These are phyloP conservation scores for Palythoa grandis DNA, from an alignment of 92 coral and sea anemone species.

Conservation along the genomic window DNA sequence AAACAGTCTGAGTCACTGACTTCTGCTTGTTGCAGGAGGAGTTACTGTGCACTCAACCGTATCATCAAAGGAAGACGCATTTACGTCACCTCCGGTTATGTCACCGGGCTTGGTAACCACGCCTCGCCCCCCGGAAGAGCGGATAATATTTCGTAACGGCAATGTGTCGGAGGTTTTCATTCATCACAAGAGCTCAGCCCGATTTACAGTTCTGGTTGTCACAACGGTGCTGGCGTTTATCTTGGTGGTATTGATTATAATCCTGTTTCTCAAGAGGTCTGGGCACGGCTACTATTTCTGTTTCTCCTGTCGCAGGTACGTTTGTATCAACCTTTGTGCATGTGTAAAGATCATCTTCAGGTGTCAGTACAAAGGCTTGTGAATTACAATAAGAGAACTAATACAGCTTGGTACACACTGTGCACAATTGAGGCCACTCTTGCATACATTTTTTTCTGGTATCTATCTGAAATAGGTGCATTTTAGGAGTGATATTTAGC, in stretches of 20 bases:
- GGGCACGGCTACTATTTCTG: constrained; percentile 81
- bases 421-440: too few species aligned
- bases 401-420: too few species aligned
- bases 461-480: too few species aligned
- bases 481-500: too few species aligned
- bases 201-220: constrained; percentile 72
- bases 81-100: neutral
- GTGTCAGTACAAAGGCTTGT: too few species aligned
- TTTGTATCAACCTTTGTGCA: too few species aligned
- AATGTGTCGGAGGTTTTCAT: constrained; percentile 39
- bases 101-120: constrained; percentile 26
- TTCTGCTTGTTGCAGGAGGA: constrained; percentile 21
- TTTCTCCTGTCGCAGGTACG: constrained; percentile 68
- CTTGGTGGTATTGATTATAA: constrained; percentile 71
- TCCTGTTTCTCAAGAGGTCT: constrained; percentile 73
- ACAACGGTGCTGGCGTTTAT: constrained; percentile 78
- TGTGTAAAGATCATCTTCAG: neutral
- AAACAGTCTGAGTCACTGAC: neutral
- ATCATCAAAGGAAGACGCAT: constrained; percentile 12
- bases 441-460: too few species aligned
- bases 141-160: constrained; percentile 15
- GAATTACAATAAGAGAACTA: too few species aligned
- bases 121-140: constrained; percentile 8
- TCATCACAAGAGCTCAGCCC: constrained; percentile 33
- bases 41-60: constrained; percentile 35